Evolutionary conservation across 2,888 invertebrate species (phyloP).

Genomic region (Drosophila eohydei): DNA sequence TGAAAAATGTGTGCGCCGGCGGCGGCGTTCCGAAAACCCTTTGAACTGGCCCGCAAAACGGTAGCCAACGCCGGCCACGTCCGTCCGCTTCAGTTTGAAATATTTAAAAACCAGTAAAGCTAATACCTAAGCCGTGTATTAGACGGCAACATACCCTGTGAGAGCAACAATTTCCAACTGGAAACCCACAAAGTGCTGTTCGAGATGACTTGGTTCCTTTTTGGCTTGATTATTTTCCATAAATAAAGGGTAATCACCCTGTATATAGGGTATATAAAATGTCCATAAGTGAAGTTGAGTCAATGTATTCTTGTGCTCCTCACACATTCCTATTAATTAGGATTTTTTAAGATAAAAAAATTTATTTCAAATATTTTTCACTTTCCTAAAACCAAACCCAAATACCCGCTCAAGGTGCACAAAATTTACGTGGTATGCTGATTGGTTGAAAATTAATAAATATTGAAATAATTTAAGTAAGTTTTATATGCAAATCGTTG

Average conservation of each 20-base stretch:
- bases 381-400: neutral
- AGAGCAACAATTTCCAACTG: neutral
- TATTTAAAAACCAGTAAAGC: conserved; percentile 45
- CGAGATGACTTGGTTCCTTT: no score
- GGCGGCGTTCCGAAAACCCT: conserved; percentile 63
- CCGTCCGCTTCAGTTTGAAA: conserved; percentile 50
- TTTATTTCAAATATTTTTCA: neutral
- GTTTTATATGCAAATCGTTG: conserved; percentile 74
- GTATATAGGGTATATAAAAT: no score
- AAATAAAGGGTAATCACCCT: neutral
- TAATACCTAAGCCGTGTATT: neutral
- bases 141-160: conserved; percentile 32
- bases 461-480: conserved; percentile 75
- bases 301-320: neutral
- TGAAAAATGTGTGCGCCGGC: conserved; percentile 75
- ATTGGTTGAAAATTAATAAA: conserved; percentile 74
- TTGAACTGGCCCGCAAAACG: conserved; percentile 80
- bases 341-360: neutral
- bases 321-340: neutral
- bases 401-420: neutral
- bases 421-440: conserved; percentile 23
- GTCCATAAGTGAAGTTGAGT: no score
- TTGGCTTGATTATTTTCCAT: neutral
- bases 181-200: neutral
- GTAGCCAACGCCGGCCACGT: conserved; percentile 62